A percentile compares a stretch with the other conserved stretches of the same genome.
phyloP scores from a whole-genome alignment of 2,888 invertebrate species.

The Chalcis sispes region DNA sequence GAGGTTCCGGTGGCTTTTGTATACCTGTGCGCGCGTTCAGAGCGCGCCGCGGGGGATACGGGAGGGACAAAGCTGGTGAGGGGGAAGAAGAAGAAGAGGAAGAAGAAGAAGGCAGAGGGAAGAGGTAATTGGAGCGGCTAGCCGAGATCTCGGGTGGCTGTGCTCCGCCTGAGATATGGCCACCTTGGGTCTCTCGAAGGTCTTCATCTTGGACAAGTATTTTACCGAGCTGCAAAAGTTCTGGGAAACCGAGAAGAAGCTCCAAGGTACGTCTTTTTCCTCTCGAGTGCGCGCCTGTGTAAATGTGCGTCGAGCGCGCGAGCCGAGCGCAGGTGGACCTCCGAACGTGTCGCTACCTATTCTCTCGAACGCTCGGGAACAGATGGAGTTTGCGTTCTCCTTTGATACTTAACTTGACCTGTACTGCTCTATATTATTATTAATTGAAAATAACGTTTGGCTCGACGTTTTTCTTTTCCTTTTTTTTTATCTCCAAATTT shows the following conservation, averaged over 20 bases:
- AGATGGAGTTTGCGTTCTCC: neutral
- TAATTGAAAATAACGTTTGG: too few relatives aligned
- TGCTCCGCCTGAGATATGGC: conserved; percentile 82
- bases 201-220: conserved; percentile 98
- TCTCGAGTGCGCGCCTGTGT: neutral
- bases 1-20: neutral
- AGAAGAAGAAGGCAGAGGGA: conserved; percentile 31
- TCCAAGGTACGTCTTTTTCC: conserved; percentile 85
- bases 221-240: conserved; percentile 97
- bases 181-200: conserved; percentile 96
- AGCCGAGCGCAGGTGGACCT: too few relatives aligned
- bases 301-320: conserved; percentile 35
- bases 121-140: conserved; percentile 37
- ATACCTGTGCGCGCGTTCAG: too few relatives aligned
- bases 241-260: conserved; percentile 97
- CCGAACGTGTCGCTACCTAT: too few relatives aligned
- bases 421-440: too few relatives aligned
- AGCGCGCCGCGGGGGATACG: neutral
- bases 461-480: too few relatives aligned
- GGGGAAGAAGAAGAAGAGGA: neutral
- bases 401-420: too few relatives aligned
- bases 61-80: neutral
- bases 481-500: too few relatives aligned
- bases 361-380: too few relatives aligned
- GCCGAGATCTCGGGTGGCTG: too few relatives aligned